Evolutionary conservation across 2,888 invertebrate genomes (phyloP).

Genomic region (Hydropsyche betteni): DNA sequence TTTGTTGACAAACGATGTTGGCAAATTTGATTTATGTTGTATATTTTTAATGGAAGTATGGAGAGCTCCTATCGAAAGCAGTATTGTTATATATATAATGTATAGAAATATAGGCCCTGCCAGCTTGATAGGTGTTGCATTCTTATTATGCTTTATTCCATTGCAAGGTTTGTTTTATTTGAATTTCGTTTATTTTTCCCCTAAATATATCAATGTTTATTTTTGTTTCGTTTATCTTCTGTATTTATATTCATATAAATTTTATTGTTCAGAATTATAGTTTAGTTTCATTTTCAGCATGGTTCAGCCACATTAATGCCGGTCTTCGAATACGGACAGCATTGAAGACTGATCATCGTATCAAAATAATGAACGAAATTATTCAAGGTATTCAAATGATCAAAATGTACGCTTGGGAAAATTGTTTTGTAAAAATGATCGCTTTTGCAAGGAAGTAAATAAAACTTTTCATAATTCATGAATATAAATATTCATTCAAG

Average conservation of each 20-base stretch:
- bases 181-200: background rate
- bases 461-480: background rate
- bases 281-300: slow-evolving; percentile 60
- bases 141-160: slow-evolving; percentile 70
- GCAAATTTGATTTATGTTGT: slow-evolving; percentile 83
- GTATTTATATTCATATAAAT: background rate
- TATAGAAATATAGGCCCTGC: slow-evolving; percentile 69
- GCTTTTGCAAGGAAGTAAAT: slow-evolving; percentile 76
- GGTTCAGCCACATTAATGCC: slow-evolving; percentile 75
- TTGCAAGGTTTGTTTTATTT: slow-evolving; percentile 64
- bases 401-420: slow-evolving; percentile 92
- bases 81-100: slow-evolving; percentile 79
- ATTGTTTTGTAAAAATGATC: slow-evolving; percentile 78
- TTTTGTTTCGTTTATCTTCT: background rate
- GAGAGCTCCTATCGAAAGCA: slow-evolving; percentile 82
- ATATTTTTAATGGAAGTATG: slow-evolving; percentile 85
- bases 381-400: slow-evolving; percentile 85
- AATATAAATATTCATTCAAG: background rate
- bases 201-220: background rate
- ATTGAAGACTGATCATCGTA: slow-evolving; percentile 82
- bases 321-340: slow-evolving; percentile 76
- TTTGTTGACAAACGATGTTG: slow-evolving; percentile 87
- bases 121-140: slow-evolving; percentile 68
- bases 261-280: too few species aligned
- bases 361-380: slow-evolving; percentile 89